A percentile compares a stretch with the other conserved stretches of the same genome.
phyloP scores from a whole-genome alignment of 2,113 vertebrate species.

The Lamprologus callipterus region DNA sequence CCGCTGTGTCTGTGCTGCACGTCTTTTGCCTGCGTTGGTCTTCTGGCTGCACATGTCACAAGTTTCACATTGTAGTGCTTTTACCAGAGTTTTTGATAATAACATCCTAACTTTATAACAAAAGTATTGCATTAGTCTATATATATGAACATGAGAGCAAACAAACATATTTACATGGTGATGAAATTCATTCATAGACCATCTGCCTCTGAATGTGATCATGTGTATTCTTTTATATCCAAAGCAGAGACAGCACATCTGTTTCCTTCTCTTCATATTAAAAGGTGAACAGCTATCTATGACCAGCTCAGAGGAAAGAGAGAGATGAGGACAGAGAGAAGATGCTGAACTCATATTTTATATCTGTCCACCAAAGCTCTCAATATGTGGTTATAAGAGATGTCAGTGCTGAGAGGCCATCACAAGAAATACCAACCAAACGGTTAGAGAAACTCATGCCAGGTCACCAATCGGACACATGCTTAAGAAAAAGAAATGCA shows the following conservation, averaged over 20 bases:
- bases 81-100: background rate
- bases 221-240: background rate
- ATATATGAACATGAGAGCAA: background rate
- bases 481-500: background rate
- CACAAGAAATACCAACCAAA: background rate
- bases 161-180: background rate
- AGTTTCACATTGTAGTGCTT: background rate
- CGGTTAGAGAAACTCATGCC: rapidly evolving
- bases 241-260: background rate
- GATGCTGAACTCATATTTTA: background rate
- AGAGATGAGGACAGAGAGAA: background rate
- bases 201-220: background rate
- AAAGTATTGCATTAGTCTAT: background rate
- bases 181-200: background rate
- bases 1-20: background rate
- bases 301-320: background rate
- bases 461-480: background rate
- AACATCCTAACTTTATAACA: background rate
- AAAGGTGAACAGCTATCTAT: background rate
- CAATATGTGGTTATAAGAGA: background rate
- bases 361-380: background rate
- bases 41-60: background rate
- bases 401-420: background rate
- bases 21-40: background rate
- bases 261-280: background rate